phyloP scores from a whole-genome alignment of 2,888 invertebrate species.

The Athalia circularis region DNA sequence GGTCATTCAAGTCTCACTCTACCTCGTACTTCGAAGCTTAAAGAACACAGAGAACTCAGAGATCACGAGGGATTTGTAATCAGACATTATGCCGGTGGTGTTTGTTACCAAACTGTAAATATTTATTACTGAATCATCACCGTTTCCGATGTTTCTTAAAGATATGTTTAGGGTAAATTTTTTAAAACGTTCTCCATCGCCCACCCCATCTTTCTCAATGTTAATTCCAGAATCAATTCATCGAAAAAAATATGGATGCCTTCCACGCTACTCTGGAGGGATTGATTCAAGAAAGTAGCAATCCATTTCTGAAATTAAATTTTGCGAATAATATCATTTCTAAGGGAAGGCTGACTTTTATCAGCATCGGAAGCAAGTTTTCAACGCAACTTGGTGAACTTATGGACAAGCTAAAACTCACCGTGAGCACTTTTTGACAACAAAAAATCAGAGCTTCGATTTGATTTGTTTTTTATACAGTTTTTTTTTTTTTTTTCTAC shows the following conservation, averaged over 20 bases:
- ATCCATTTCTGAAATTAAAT: conserved; percentile 86
- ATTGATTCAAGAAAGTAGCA: conserved; percentile 92
- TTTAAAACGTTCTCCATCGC: conserved; percentile 1
- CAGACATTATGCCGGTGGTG: conserved; percentile 97
- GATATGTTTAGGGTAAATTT: conserved; percentile 12
- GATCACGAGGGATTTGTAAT: conserved; percentile 98
- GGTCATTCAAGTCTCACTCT: conserved; percentile 90
- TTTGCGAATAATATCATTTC: conserved; percentile 82
- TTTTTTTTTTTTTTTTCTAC: conserved; percentile 44
- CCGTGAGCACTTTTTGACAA: conserved; percentile 77
- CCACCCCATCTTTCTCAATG: background rate
- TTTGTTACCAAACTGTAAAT: conserved; percentile 94
- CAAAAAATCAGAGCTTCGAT: background rate
- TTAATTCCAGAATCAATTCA: conserved; percentile 87
- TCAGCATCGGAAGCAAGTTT: conserved; percentile 97
- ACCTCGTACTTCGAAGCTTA: conserved; percentile 93
- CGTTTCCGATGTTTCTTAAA: no score
- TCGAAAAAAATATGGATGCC: conserved; percentile 99
- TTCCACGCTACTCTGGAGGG: conserved; percentile 96
- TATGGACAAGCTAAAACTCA: conserved; percentile 94
- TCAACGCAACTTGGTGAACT: conserved; percentile 91
- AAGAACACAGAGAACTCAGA: conserved; percentile 93
- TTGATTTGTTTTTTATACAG: background rate
- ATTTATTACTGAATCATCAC: background rate
- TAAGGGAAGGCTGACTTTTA: conserved; percentile 91